Evolutionary conservation across 2,888 invertebrate genomes (phyloP), one percentile per base, ranked within the genome.

Genomic region (Aquatica leii): DNA sequence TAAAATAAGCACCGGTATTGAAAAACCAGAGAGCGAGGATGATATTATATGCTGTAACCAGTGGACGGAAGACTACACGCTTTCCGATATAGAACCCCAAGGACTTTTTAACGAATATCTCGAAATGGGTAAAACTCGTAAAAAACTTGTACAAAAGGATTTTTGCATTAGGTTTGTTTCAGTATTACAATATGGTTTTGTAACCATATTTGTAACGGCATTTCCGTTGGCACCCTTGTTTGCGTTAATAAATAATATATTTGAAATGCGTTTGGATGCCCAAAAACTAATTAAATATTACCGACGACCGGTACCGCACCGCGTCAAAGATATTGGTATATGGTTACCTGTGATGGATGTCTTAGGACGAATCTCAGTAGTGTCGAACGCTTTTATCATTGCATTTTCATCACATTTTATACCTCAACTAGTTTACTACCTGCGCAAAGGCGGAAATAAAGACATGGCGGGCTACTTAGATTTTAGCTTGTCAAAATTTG

Each of bases 151-250:
- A 24, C 2, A 24, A 24, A 4, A 24, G 6, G 6, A 24, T 24
- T 24, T 24, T 6, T 24, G 4, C 2, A 4, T 53, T 37, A 1
- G 1, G 50, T 67, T 59, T 57, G 67, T 81, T 83, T 20, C 77
- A 92, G 93, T 93, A 57, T 83, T 94, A 17, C 94, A 94, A 80
- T 95, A 90, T 82, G 94, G 94, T 1, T 94, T 94, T 76, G 88
- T 93, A 20, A 94, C 93, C 0, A 85, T 95, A 43, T 95, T 95
- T 76, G 93, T 94, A 20, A 88, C 92, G 31, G 94, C 94, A 1
- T 94, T 95, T 81, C 94, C 94, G 0, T 78, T 95, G 66, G 94
- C 93, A 0, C 94, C 94, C 0, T 79, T 94, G 0, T 90, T 94
- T 80, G 93, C 94, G 0, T 82, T 94, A 35, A 81, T 92, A 21